Base-by-base conservation (phyloP, 2,888 invertebrate species). In the Tachina fera region DNA sequence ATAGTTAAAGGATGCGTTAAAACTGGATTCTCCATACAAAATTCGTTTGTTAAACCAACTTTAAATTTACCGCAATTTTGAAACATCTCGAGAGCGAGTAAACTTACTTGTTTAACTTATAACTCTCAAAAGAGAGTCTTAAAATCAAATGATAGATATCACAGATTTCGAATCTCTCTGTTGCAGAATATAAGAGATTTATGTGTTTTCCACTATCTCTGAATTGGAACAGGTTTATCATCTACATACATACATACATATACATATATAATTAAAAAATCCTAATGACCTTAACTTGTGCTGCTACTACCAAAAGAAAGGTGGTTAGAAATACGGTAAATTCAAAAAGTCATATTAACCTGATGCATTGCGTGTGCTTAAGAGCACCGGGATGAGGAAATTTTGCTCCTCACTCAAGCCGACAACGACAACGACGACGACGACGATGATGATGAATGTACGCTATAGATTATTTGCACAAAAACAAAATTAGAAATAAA, bases 201-300 rank as follows among this genome's bases (percentile, higher is more conserved):
- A n/a, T n/a, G 0, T 49, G 9, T 11, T 16, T 51, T 51, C 9
- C 51, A 9, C 10, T 51, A 53, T 8, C 22, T 6, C n/a, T 14
- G n/a, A 3, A n/a, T 8, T 3, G 22, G 39, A 39, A 39, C 61
- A 61, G 61, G 41, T 61, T 51, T 53, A 43, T 56, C 43, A 16
- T 70, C 19, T 70, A 31, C 22, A 58, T n/a, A 13, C 19, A 14
- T 14, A 13, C 9, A 4, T 16, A 3, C 16, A 11, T 31, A 31
- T 43, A 61, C 61, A 4, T 31, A 31, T 53, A 47, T 61, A 70
- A 75, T 75, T 61, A 72, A 47, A 58, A 60, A 53, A 65, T 84
- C 80, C 87, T 89, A 90, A 91, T 90, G 89, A 90, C 89, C 88
- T 88, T 89, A 89, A 89, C 89, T 90, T 89, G 89, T 85, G 88